Evolutionary conservation across 2,797 vertebrate genomes (phyloP).

Genomic region (Decapterus maruadsi): DNA sequence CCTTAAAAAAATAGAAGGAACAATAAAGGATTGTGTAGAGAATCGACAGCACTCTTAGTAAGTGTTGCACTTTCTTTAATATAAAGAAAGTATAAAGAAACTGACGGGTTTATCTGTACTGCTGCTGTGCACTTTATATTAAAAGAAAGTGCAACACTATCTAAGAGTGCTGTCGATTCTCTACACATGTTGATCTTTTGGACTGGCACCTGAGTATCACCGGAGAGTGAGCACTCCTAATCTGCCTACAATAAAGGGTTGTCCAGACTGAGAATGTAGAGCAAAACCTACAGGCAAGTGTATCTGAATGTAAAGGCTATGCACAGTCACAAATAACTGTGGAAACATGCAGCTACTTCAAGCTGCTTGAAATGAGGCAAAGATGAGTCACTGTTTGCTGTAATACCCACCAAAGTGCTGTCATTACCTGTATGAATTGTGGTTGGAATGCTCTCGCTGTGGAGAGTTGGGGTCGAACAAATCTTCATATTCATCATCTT

Average conservation of each 20-base stretch:
- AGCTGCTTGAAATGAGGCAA: slow-evolving; percentile 1
- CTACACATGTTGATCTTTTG: too few species aligned
- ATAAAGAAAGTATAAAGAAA: too few species aligned
- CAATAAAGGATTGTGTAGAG: not conserved
- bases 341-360: slow-evolving; percentile 16
- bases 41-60: too few species aligned
- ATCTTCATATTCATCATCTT: slow-evolving; percentile 80
- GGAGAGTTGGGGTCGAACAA: slow-evolving; percentile 85
- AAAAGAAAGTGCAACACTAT: too few species aligned
- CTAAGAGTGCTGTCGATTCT: too few species aligned
- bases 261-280: slow-evolving; percentile 9
- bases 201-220: too few species aligned
- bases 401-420: slow-evolving; percentile 9
- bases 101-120: too few species aligned
- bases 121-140: too few species aligned
- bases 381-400: slow-evolving; percentile 24
- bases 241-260: not conserved
- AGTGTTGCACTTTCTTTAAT: too few species aligned
- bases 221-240: too few species aligned
- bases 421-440: slow-evolving; percentile 96
- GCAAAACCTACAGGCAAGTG: slow-evolving; percentile 17
- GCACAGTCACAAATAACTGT: slow-evolving; percentile 15
- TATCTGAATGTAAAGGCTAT: slow-evolving; percentile 2
- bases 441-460: slow-evolving; percentile 93
- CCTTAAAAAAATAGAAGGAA: not conserved